Conservation (phyloP, 2,113 vertebrate genomes). For the Charina bottae region DNA sequence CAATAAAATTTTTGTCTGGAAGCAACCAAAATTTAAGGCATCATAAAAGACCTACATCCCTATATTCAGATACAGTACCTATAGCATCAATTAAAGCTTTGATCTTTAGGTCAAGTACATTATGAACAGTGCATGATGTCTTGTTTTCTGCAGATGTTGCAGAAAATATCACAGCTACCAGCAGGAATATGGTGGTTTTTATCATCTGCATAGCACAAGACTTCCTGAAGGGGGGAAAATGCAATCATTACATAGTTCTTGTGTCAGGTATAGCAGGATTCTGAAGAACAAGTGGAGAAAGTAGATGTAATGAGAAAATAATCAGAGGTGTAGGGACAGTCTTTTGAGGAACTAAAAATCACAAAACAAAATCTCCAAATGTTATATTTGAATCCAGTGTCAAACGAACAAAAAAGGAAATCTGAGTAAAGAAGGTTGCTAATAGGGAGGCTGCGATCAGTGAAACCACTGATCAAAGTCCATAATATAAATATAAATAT, state of each 20-base stretch:
- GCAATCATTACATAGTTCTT: not conserved
- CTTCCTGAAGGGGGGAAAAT: not conserved
- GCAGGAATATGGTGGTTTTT: not conserved
- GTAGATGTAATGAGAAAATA: not conserved
- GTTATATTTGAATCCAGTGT: not conserved
- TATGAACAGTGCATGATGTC: not conserved
- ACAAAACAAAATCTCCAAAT: not conserved
- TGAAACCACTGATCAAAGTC: too few species aligned
- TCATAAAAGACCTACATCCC: not conserved
- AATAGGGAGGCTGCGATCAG: not conserved
- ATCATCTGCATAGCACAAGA: not conserved
- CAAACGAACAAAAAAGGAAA: not conserved
- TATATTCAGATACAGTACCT: not conserved
- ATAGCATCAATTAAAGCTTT: not conserved
- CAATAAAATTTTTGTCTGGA: not conserved
- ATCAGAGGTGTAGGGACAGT: not conserved
- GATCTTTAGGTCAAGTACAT: not conserved
- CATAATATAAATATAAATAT: too few species aligned
- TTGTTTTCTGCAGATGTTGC: not conserved
- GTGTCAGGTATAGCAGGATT: not conserved
- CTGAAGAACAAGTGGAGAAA: not conserved
- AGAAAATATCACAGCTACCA: not conserved
- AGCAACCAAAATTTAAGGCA: not conserved
- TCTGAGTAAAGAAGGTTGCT: not conserved
- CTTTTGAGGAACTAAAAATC: not conserved